phyloP scores from a whole-genome alignment of 2,113 vertebrate species.

The Microtus richardsoni region DNA sequence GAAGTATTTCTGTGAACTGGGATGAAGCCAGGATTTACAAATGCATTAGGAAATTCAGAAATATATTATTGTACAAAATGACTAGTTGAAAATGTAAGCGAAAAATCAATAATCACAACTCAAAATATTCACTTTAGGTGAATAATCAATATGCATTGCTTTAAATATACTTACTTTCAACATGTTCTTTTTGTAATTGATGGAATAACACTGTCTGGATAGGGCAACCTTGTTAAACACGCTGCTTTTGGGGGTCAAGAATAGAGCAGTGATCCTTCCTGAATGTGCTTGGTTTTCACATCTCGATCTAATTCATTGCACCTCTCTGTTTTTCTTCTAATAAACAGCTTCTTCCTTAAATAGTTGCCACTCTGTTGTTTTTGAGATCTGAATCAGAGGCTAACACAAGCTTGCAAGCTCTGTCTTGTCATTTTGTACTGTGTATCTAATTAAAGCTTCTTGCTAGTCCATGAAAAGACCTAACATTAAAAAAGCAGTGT shows the following conservation, averaged over 20 bases:
- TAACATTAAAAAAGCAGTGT: conserved; percentile 58
- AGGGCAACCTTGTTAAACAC: neutral
- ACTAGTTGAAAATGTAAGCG: conserved; percentile 35
- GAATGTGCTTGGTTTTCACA: conserved; percentile 29
- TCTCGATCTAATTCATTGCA: conserved; percentile 54
- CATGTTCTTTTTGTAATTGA: neutral
- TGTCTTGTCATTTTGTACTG: conserved; percentile 69
- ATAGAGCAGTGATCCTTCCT: conserved; percentile 15
- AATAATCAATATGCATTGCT: neutral
- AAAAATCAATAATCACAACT: conserved; percentile 15
- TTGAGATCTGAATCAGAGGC: conserved; percentile 70
- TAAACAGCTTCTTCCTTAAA: conserved; percentile 77
- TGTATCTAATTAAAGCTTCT: conserved; percentile 78
- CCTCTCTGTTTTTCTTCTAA: conserved; percentile 68
- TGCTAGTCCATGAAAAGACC: conserved; percentile 71
- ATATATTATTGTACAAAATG: conserved; percentile 20
- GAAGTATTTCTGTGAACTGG: conserved; percentile 11
- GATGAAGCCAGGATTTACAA: conserved; percentile 36
- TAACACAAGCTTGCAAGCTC: conserved; percentile 51
- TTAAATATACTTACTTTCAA: neutral
- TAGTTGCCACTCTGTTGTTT: conserved; percentile 67
- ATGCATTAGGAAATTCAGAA: neutral
- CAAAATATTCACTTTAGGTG: neutral
- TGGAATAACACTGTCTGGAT: neutral
- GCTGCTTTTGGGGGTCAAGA: neutral